Percentiles rank a stretch among this genome's conserved stretches.
These are phyloP conservation scores for Acomys russatus DNA, from an alignment of 2,797 vertebrate genomes.

Conservation along the genomic window DNA sequence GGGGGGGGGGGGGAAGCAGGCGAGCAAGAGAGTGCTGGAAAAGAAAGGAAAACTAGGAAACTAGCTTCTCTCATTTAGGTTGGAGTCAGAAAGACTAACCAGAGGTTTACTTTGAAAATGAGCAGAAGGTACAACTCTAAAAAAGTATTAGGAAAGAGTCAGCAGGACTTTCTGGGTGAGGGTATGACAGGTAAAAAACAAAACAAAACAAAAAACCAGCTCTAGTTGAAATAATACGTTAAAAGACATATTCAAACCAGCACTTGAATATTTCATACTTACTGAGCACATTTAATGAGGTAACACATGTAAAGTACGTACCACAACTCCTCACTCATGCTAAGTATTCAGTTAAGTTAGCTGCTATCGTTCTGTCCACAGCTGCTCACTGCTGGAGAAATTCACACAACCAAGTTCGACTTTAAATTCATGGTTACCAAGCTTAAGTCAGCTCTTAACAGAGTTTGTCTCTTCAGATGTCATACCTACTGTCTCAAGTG, in stretches of 20 bases:
- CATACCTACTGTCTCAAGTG: not conserved
- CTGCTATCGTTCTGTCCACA: slow-evolving; percentile 52
- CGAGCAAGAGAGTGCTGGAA: not conserved
- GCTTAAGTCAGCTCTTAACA: slow-evolving; percentile 33
- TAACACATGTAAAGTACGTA: slow-evolving; percentile 57
- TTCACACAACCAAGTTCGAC: not conserved
- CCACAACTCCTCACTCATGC: slow-evolving; percentile 37
- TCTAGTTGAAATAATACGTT: slow-evolving; percentile 45
- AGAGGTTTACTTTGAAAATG: not conserved
- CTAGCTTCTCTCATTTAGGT: too few relatives aligned
- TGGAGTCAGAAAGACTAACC: not conserved
- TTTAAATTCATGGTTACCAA: slow-evolving; percentile 39
- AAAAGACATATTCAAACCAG: slow-evolving; percentile 10
- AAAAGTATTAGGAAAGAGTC: not conserved
- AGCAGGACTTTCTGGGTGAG: not conserved
- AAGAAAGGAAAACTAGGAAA: not conserved
- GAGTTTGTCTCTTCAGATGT: not conserved
- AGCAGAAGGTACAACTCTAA: not conserved
- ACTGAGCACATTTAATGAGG: slow-evolving; percentile 53
- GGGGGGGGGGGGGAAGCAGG: too few relatives aligned
- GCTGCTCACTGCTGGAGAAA: slow-evolving; percentile 49
- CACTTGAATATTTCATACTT: slow-evolving; percentile 52
- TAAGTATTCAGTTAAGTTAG: slow-evolving; percentile 70
- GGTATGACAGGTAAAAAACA: not conserved
- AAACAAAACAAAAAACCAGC: not conserved